Base-by-base conservation (phyloP, 1,140 invertebrate species). In the Drosophila prosaltans region DNA sequence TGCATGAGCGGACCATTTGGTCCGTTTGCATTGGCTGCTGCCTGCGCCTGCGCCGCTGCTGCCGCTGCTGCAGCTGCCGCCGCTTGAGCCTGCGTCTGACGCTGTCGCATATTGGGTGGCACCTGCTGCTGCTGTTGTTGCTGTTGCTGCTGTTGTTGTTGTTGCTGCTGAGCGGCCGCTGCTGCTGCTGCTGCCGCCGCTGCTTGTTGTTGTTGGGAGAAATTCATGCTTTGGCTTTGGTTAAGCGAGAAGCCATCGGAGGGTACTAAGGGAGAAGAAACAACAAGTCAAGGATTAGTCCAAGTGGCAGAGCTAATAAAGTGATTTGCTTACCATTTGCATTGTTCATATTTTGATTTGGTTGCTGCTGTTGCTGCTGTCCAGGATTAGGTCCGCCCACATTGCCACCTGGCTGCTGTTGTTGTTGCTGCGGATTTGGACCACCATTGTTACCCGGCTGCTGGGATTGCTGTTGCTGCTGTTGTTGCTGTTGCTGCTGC, bases 191-290 rank as follows among this genome's bases (percentile, higher is more conserved):
- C 62, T 11, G 76, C 59, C 30, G 89, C 92, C 95, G 96, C 90
- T 24, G 69, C 72, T 55, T 83, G 82, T 48, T 90, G 91, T 91
- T 96, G 96, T 86, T 97, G 96, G 5, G 95, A 95, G 85, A 97
- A 96, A 89, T 97, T 97, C 80, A 97, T 96, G 64, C 95, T 96
- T 92, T 97, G 96, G 55, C 95, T 95, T 92, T 97, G 96, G 3
- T 95, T 95, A 71, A 96, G 94, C 16, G 95, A 95, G 85, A 94
- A 94, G 70, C 96, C 95, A 74, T 93, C 94, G 74, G 94, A 94
- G 80, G 91, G 91, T 69, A 93, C 94, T 93, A 89, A 0, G 70
- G 7, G 16, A 43, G 16, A 48, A 24, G 1, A 7, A 16, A 0
- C 24, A 4, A 9, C 9, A 1, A 21, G 30, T 54, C 8, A 24